These are phyloP conservation scores for Anagyrus pseudococci DNA, from an alignment of 2,888 invertebrate genomes.

Conservation along the genomic window DNA sequence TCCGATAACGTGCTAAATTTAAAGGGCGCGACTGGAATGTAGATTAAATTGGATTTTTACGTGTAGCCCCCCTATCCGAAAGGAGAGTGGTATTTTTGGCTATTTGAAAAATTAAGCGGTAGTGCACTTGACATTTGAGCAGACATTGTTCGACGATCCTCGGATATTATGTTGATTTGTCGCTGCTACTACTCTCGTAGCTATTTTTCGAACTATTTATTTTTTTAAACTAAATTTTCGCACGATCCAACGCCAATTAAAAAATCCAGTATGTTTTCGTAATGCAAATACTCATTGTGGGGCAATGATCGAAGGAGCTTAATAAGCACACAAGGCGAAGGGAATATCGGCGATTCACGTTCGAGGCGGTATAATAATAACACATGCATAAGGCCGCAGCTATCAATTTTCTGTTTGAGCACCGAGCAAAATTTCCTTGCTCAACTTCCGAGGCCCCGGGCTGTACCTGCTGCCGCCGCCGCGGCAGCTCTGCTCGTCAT, in stretches of 20 bases:
- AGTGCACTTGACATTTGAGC: conserved; percentile 24
- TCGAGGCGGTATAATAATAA: not conserved
- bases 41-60: not conserved
- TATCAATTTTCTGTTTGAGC: not conserved
- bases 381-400: not conserved
- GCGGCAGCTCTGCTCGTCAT: no score
- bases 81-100: not conserved
- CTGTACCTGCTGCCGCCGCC: no score
- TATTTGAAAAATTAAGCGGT: conserved; percentile 8
- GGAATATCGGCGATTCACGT: not conserved
- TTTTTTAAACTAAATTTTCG: no score
- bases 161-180: no score
- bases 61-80: not conserved
- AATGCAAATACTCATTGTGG: no score
- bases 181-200: no score
- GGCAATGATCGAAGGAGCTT: no score
- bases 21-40: not conserved
- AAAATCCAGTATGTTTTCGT: no score
- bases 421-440: not conserved
- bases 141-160: no score
- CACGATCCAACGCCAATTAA: no score
- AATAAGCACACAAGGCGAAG: no score
- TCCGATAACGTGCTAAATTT: not conserved
- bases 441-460: not conserved
- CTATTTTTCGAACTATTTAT: no score